Conservation (phyloP, 1,140 invertebrate genomes). For the Hyphantria cunea region DNA sequence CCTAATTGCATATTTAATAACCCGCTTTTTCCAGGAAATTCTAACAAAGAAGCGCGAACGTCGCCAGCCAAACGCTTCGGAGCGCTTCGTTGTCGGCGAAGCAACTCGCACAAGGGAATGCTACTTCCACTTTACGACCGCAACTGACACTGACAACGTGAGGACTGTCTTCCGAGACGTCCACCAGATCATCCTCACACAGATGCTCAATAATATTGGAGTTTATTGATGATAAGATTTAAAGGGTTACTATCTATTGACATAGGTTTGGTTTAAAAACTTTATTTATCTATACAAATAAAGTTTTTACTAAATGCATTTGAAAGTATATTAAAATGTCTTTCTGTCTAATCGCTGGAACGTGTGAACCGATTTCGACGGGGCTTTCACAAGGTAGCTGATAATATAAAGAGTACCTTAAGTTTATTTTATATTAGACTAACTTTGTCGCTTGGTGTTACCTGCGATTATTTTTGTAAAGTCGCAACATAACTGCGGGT, state of each 20-base stretch:
- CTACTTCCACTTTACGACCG: conserved; percentile 88
- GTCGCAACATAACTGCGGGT: no score
- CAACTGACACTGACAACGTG: conserved; percentile 88
- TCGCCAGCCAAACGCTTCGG: conserved; percentile 42
- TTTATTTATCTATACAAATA: no score
- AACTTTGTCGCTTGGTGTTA: no score
- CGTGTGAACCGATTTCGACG: no score
- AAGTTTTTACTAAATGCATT: no score
- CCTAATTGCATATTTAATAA: background rate
- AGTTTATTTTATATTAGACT: no score
- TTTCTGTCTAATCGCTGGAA: no score
- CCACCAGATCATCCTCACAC: conserved; percentile 86
- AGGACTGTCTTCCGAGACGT: conserved; percentile 87
- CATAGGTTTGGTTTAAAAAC: no score
- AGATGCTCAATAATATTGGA: conserved; percentile 79
- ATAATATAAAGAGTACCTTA: no score
- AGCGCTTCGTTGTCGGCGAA: conserved; percentile 55
- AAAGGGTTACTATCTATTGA: background rate
- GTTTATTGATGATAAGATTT: conserved; percentile 47
- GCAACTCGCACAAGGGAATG: conserved; percentile 75
- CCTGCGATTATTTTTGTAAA: no score
- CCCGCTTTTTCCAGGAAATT: conserved; percentile 50
- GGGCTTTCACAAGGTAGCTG: no score
- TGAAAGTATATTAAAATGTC: no score
- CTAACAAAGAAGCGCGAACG: conserved; percentile 59